Base-by-base conservation (phyloP, 35 echinoderm and acorn worm species). In the Antedon bifida region DNA sequence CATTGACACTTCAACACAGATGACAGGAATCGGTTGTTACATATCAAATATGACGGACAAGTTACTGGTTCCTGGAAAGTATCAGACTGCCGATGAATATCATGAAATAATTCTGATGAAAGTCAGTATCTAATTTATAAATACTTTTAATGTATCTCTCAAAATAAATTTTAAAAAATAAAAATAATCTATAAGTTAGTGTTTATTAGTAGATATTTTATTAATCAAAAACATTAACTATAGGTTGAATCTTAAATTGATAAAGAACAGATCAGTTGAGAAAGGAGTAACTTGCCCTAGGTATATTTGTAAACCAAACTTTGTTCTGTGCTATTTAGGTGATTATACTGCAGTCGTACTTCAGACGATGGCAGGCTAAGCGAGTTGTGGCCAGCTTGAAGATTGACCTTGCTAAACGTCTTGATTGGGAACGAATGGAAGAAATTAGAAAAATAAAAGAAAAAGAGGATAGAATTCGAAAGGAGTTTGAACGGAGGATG, bases 381-480 rank as follows among this genome's bases (percentile, higher is more conserved):
- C 73, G 84, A 23, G 74, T 77, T 42, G 95, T 99, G 0, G 85
- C 83, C 0, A 73, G 83, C 1, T 77, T 99, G 31, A 90, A 92
- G 74, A 85, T 89, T 30, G 95, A 99, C 88, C 46, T 90, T 26
- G 78, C 86, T 38, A 87, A 82, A 73, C 51, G 95, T 32, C 29
- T 82, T 46, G 95, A 92, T 74, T 99, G 90, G 90, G 94, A 99
- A 88, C 83, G 95, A 34, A 51, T 86, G 78, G 95, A 99, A 78
- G 95, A 92, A 78, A 90, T 93, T 23, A 85, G 95, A n/a, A 99
- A 99, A 76, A 92, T 99, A 31, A 90, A 91, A 82, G 95, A 99
- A 77, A 99, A 99, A 30, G 95, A 92, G 34, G 91, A 99, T 26
- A 86, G 95, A 81, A 99, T 99, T 44, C 87, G 88, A 38, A 86